These are phyloP conservation scores for Lasioglossum vierecki DNA, from an alignment of 2,888 invertebrate species.

Conservation along the genomic window DNA sequence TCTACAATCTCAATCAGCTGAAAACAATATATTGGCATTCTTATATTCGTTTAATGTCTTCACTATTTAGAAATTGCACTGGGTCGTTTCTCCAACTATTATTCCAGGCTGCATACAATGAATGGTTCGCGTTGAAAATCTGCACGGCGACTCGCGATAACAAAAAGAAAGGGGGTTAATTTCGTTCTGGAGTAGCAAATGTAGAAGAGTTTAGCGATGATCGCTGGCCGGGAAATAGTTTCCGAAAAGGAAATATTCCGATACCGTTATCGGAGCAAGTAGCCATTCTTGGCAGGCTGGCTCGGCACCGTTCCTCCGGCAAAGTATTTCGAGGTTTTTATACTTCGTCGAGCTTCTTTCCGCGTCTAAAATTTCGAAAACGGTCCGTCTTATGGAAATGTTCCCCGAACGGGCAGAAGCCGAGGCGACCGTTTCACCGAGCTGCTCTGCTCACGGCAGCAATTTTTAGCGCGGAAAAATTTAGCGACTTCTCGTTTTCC, in stretches of 20 bases:
- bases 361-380: conserved; percentile 55
- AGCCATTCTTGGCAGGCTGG: conserved; percentile 39
- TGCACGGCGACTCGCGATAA: background rate
- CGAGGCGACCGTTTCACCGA: conserved; percentile 56
- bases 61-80: background rate
- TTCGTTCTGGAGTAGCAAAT: background rate
- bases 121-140: background rate
- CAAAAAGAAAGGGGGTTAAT: background rate
- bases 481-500: conserved; percentile 55
- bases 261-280: conserved; percentile 29
- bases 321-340: conserved; percentile 56
- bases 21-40: no score
- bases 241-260: conserved; percentile 31
- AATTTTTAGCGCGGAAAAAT: conserved; percentile 66
- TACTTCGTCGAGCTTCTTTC: conserved; percentile 18
- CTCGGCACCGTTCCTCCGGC: conserved; percentile 27
- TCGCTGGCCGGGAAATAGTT: conserved; percentile 12
- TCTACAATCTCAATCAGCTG: no score
- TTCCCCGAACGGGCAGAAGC: conserved; percentile 30
- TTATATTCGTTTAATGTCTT: background rate
- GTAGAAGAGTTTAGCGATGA: background rate
- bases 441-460: conserved; percentile 58
- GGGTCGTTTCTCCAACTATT: no score
- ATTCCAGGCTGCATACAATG: background rate
- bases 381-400: conserved; percentile 60